phyloP scores from a whole-genome alignment of 1,140 invertebrate species.

The Armadillidium nasatum region DNA sequence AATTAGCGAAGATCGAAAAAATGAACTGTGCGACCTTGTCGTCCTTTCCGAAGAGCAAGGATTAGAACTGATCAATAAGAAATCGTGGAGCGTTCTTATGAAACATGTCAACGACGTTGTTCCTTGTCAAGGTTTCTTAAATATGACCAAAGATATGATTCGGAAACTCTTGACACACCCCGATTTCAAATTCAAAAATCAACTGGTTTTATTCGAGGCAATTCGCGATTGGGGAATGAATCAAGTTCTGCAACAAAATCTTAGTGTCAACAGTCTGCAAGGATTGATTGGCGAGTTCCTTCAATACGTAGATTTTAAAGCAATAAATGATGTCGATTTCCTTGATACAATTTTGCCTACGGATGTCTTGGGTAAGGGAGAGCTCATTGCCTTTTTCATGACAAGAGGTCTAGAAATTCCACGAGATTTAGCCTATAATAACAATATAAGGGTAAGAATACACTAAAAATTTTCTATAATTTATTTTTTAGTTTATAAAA shows the following conservation, averaged over 20 bases:
- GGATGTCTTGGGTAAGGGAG: constrained; percentile 40
- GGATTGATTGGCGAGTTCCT: constrained; percentile 39
- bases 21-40: constrained; percentile 41
- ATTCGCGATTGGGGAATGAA: constrained; percentile 43
- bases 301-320: constrained; percentile 37
- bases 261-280: constrained; percentile 27
- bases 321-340: constrained; percentile 42
- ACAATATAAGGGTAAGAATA: constrained; percentile 15
- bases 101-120: constrained; percentile 36
- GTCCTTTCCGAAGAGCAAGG: constrained; percentile 34
- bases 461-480: too few species aligned
- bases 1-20: constrained; percentile 29
- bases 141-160: constrained; percentile 34
- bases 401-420: constrained; percentile 43
- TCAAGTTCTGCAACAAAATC: constrained; percentile 30
- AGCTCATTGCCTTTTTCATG: constrained; percentile 45
- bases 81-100: constrained; percentile 33
- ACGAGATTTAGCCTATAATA: constrained; percentile 38
- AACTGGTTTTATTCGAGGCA: constrained; percentile 42
- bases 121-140: constrained; percentile 38
- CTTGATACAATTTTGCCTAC: constrained; percentile 42
- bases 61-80: constrained; percentile 28
- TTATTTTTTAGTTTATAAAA: too few species aligned
- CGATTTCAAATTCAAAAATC: constrained; percentile 36
- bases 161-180: constrained; percentile 34